phyloP scores from a whole-genome alignment of 2,797 vertebrate species.

The Columba guinea region DNA sequence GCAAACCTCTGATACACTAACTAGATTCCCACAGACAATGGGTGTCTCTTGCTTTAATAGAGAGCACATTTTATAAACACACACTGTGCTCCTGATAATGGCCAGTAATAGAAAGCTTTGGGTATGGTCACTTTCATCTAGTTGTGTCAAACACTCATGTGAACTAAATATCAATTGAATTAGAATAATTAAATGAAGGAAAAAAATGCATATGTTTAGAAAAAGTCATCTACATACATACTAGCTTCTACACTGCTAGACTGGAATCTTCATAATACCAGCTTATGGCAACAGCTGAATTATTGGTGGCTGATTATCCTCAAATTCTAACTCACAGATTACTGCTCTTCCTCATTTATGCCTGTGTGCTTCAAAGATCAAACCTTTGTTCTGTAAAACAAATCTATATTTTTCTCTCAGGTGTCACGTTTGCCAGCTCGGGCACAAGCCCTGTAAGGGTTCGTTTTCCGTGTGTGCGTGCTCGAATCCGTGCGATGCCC shows the following conservation, averaged over 20 bases:
- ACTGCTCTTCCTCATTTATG: background rate
- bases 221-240: background rate
- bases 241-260: background rate
- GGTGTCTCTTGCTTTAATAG: background rate
- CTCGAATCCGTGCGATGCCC: background rate
- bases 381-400: background rate
- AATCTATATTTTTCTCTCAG: background rate
- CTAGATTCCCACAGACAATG: background rate
- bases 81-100: fast-evolving
- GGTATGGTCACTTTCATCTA: background rate
- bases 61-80: background rate
- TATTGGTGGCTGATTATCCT: background rate
- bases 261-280: background rate
- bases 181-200: background rate
- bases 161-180: background rate
- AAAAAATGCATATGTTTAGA: background rate
- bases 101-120: background rate
- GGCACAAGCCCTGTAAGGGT: background rate
- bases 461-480: fast-evolving
- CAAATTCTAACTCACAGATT: background rate
- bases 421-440: fast-evolving
- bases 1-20: background rate
- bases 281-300: background rate
- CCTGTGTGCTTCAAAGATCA: background rate
- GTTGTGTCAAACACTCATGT: background rate